phyloP scores from a whole-genome alignment of 2,797 vertebrate genomes.

The Varecia variegata region DNA sequence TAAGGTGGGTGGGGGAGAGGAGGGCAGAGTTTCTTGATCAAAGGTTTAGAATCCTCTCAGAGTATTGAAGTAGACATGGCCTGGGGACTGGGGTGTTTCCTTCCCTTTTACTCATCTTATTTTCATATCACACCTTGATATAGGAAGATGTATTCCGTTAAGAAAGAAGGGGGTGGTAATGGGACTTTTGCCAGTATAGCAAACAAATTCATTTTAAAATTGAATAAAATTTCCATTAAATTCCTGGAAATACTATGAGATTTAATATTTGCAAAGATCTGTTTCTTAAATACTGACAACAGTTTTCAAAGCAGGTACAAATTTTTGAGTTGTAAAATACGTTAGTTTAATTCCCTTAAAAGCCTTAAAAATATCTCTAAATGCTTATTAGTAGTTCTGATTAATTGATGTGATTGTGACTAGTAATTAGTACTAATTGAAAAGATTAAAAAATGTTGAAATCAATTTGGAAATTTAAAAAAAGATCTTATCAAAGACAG shows the following conservation, averaged over 20 bases:
- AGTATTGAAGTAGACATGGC: neutral
- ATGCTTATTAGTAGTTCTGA: neutral
- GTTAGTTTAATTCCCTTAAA: neutral
- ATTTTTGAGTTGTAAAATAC: neutral
- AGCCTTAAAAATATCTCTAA: neutral
- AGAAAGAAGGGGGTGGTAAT: neutral
- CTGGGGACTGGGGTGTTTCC: neutral
- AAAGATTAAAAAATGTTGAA: conserved; percentile 11
- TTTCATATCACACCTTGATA: neutral
- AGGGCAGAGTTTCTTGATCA: neutral
- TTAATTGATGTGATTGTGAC: conserved; percentile 25
- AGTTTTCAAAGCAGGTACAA: neutral
- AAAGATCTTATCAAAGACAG: neutral
- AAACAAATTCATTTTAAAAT: neutral
- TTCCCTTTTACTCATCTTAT: neutral
- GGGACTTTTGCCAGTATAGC: neutral
- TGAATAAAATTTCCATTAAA: neutral
- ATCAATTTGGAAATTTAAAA: neutral
- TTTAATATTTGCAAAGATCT: conserved; percentile 29
- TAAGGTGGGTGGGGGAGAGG: neutral
- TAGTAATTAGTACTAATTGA: conserved; percentile 2
- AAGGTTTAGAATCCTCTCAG: neutral
- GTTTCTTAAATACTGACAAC: conserved; percentile 16
- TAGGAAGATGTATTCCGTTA: neutral
- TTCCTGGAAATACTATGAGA: neutral